phyloP scores from a whole-genome alignment of 2,797 vertebrate species.

The Percopsis omiscomaycus region DNA sequence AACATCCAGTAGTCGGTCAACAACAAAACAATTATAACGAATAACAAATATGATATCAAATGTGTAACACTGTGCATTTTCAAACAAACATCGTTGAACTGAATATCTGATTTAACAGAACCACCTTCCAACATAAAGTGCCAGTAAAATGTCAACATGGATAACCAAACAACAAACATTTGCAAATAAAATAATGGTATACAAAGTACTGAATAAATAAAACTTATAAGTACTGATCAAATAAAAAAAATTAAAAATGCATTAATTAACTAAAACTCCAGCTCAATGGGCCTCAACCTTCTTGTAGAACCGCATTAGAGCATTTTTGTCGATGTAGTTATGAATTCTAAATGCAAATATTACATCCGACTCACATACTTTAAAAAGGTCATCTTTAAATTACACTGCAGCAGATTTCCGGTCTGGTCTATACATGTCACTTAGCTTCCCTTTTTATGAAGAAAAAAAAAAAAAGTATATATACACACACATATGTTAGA shows the following conservation, averaged over 20 bases:
- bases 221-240: too few species aligned
- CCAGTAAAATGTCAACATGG: not conserved
- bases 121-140: not conserved
- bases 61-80: not conserved
- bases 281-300: too few species aligned
- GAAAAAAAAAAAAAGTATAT: conserved; percentile 71
- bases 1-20: too few species aligned
- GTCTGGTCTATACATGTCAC: conserved; percentile 70
- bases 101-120: too few species aligned
- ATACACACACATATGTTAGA: not conserved
- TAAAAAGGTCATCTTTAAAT: conserved; percentile 13
- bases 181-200: too few species aligned
- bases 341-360: conserved; percentile 15
- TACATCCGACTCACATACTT: conserved; percentile 41
- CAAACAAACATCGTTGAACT: too few species aligned
- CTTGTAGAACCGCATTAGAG: too few species aligned
- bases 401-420: conserved; percentile 23
- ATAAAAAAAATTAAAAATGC: too few species aligned
- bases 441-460: conserved; percentile 71
- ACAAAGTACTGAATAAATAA: too few species aligned
- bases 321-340: too few species aligned
- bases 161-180: not conserved
- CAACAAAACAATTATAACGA: not conserved
- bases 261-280: too few species aligned
- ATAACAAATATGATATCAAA: conserved; percentile 2